Base-by-base conservation (phyloP, 2,797 vertebrate genomes). In the Gadopsis bispinosus region DNA sequence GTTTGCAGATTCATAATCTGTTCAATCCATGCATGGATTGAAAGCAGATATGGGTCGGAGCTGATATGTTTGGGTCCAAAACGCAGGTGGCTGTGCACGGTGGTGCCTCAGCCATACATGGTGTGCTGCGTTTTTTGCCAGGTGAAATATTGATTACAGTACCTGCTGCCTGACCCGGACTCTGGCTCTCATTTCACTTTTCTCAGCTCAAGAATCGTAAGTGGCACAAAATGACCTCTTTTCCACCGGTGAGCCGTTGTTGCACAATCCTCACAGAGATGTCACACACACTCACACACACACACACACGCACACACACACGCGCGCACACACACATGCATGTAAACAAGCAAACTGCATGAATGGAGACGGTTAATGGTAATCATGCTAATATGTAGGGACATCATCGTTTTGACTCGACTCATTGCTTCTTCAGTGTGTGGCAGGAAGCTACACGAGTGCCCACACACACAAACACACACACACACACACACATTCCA, bases 321-420 rank as follows among this genome's bases (percentile, higher is more conserved):
- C 26, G 26, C 26, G n/a, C 33, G 31, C 47, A 33, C 16, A 53
- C 39, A 4, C 16, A 53, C 39, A 4, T 50, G 29, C 45, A 60
- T 51, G 62, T 39, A 26, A 73, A 67, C 58, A 65, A 53, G 33
- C 19, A 29, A 63, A 59, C 67, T 33, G n/a, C 45, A 41, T 35
- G 26, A 66, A 56, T 31, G 35, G 20, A 75, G 60, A n/a, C 3
- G 6, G 11, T 66, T 51, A 16, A 37, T 47, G 29, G 13, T 58
- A 53, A 73, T 64, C 17, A 51, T 55, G 43, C 45, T 63, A 31
- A 60, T 2, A 48, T 54, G 51, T 16, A n/a, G 59, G 48, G 59
- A 55, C 22, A 35, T 76, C 41, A 48, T 60, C 1, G 12, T 53
- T 69, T 74, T 14, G 17, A 60, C 16, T 59, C 0, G 4, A 53